A percentile compares a stretch with the other conserved stretches of the same genome.
These are phyloP conservation scores for Propithecus perrieri DNA, from an alignment of 2,797 vertebrate genomes.

Conservation along the genomic window DNA sequence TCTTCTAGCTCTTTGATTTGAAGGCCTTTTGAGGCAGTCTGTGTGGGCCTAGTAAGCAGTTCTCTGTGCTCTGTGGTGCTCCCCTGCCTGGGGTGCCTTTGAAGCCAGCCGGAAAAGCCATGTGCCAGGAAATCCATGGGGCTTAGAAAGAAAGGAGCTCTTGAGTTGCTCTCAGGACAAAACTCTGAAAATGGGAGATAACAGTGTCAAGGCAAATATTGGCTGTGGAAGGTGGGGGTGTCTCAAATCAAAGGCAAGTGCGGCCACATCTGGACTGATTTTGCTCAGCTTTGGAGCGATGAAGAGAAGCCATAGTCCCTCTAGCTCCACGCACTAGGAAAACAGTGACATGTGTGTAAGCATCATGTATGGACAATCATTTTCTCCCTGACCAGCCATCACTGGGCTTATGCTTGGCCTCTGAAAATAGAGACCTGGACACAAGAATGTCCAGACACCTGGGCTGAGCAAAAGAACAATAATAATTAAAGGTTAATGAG, in stretches of 20 bases:
- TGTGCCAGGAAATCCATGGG: slow-evolving; percentile 49
- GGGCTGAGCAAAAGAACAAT: neutral
- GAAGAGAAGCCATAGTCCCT: neutral
- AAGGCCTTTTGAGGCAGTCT: slow-evolving; percentile 14
- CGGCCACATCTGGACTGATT: neutral
- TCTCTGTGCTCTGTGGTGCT: neutral
- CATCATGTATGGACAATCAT: fast-evolving
- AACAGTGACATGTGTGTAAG: neutral
- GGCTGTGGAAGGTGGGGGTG: neutral
- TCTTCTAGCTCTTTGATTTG: slow-evolving; percentile 44
- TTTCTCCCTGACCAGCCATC: neutral
- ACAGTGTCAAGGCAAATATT: neutral
- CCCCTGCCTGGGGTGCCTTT: slow-evolving; percentile 52
- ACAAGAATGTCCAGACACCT: neutral
- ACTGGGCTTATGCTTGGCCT: neutral
- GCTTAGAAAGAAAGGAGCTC: neutral
- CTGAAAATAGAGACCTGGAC: neutral
- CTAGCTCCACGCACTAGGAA: neutral
- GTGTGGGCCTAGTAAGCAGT: neutral
- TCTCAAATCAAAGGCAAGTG: neutral
- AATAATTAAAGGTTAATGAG: too few species aligned
- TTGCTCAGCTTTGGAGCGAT: neutral
- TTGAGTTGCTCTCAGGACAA: slow-evolving; percentile 27
- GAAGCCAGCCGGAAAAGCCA: slow-evolving; percentile 39
- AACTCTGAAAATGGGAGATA: neutral